A percentile compares a stretch with the other conserved stretches of the same genome.
These are phyloP conservation scores for Myopa tessellatipennis DNA, from an alignment of 2,888 invertebrate genomes.

Conservation along the genomic window DNA sequence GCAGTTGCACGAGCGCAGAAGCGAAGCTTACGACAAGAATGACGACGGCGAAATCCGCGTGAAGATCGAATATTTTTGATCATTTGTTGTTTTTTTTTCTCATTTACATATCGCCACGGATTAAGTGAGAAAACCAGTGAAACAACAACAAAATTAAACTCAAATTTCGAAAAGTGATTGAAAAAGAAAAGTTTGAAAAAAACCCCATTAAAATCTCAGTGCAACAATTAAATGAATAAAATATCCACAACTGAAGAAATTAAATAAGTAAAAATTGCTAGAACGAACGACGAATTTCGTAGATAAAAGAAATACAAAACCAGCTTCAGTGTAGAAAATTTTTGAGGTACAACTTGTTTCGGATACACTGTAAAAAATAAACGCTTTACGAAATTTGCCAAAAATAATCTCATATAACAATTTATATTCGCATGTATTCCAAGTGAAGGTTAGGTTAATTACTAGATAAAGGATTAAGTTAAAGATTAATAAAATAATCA, in stretches of 20 bases:
- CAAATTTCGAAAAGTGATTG: neutral
- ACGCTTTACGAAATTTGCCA: neutral
- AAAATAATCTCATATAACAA: neutral
- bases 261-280: conserved; percentile 17
- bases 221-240: neutral
- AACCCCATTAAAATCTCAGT: neutral
- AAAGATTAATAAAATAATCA: no score
- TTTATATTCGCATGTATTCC: neutral
- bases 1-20: conserved; percentile 12
- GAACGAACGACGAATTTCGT: conserved; percentile 28
- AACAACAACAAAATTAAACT: conserved; percentile 5
- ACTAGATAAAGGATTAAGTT: no score
- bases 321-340: conserved; percentile 27
- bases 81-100: neutral
- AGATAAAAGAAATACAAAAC: conserved; percentile 28
- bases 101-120: neutral
- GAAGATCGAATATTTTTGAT: conserved; percentile 4
- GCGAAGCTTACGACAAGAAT: conserved; percentile 4
- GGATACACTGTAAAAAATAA: conserved; percentile 19
- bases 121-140: neutral
- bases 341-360: conserved; percentile 14
- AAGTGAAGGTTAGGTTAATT: no score
- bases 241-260: conserved; percentile 12
- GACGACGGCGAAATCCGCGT: conserved; percentile 11
- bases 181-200: neutral